Conservation (phyloP, 2,888 invertebrate genomes). For the Philaethria dido region DNA sequence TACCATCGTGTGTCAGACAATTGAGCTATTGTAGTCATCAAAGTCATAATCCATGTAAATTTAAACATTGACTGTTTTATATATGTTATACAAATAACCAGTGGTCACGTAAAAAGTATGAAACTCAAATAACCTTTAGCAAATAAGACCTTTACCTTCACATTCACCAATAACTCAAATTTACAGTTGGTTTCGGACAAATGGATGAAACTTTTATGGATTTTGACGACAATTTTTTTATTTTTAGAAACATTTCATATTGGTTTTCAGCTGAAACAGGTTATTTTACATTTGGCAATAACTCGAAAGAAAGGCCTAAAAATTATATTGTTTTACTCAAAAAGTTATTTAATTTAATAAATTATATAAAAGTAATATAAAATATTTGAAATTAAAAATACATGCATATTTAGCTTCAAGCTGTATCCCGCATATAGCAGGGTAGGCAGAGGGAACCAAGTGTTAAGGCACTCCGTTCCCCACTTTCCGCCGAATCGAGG, state of each 20-base stretch:
- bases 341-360: background rate
- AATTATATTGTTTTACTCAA: background rate
- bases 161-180: slow-evolving; percentile 7
- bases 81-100: slow-evolving; percentile 4
- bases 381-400: no score
- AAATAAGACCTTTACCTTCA: slow-evolving; percentile 15
- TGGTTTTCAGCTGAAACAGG: background rate
- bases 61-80: background rate
- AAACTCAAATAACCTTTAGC: slow-evolving; percentile 12
- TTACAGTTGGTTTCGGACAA: slow-evolving; percentile 6
- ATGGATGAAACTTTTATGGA: background rate
- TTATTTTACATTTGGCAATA: background rate
- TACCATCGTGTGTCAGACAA: background rate
- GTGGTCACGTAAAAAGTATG: slow-evolving; percentile 8
- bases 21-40: background rate
- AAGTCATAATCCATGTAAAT: slow-evolving; percentile 7
- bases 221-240: background rate
- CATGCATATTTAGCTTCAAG: no score
- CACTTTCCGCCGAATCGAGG: no score
- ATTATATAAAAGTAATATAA: no score
- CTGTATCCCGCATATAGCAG: no score
- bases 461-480: no score
- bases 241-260: background rate
- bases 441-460: no score
- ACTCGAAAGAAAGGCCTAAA: background rate